phyloP scores from a whole-genome alignment of 2,888 invertebrate genomes.

The Rhagonycha lutea region DNA sequence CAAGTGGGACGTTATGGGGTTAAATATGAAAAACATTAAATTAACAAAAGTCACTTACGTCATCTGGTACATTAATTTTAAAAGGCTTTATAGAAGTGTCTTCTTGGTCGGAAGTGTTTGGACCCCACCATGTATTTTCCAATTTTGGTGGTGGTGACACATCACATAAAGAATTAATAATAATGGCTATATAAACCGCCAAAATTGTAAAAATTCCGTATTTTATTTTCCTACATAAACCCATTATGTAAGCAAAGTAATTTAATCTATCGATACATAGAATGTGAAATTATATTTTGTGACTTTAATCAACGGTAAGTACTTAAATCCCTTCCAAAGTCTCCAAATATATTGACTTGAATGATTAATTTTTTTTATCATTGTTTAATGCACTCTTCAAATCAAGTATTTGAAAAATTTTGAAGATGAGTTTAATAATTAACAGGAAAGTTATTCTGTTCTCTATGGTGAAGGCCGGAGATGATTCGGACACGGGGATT shows the following conservation, averaged over 20 bases:
- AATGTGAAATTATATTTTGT: background rate
- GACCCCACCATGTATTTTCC: conserved; percentile 62
- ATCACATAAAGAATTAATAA: conserved; percentile 16
- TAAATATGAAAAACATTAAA: no score
- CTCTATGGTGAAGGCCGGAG: no score
- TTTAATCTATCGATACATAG: background rate
- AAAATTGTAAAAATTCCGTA: background rate
- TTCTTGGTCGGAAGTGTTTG: conserved; percentile 54
- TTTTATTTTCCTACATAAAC: conserved; percentile 11
- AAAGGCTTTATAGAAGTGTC: conserved; percentile 61
- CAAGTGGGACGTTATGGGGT: no score
- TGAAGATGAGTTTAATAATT: no score
- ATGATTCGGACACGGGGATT: no score
- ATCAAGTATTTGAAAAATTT: no score
- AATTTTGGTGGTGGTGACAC: conserved; percentile 30
- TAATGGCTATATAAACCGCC: conserved; percentile 22
- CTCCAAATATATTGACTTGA: background rate
- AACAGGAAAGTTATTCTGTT: no score
- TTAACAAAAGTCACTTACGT: conserved; percentile 52
- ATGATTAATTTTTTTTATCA: background rate
- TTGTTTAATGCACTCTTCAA: no score
- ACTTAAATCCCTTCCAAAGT: background rate
- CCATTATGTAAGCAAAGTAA: conserved; percentile 9
- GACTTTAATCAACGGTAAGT: background rate
- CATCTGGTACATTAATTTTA: conserved; percentile 61